These are phyloP conservation scores for cat (Felis catus) DNA, from an alignment of 2,113 vertebrate species.

Conservation along the genomic window DNA sequence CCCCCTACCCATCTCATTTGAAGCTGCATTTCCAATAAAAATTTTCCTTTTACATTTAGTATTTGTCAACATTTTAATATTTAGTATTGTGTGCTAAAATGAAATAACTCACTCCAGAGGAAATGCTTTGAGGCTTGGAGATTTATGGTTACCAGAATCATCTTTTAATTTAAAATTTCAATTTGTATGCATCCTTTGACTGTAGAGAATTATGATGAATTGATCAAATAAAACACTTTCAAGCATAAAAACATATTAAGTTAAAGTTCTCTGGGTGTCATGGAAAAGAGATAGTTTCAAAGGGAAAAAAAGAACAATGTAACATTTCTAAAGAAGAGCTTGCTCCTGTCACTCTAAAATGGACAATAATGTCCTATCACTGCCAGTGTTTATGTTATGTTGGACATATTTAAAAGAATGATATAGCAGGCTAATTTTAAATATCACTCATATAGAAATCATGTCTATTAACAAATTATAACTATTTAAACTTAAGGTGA, in stretches of 20 bases:
- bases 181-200: neutral
- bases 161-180: constrained; percentile 4
- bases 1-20: neutral
- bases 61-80: neutral
- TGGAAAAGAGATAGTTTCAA: neutral
- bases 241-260: neutral
- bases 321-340: neutral
- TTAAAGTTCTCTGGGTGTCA: neutral
- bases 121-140: neutral
- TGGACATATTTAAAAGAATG: constrained; percentile 3
- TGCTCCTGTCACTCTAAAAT: neutral
- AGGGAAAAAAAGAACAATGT: neutral
- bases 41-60: neutral
- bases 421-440: neutral
- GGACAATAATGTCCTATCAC: neutral
- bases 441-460: neutral
- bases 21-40: neutral
- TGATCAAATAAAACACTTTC: constrained; percentile 19
- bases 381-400: neutral
- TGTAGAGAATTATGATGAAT: neutral
- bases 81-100: neutral
- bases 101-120: neutral
- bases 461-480: neutral
- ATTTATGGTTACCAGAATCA: neutral
- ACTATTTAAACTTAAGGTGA: neutral